These are phyloP conservation scores for Arrhopalites spinosus DNA, from an alignment of 2,888 invertebrate genomes.

Conservation along the genomic window DNA sequence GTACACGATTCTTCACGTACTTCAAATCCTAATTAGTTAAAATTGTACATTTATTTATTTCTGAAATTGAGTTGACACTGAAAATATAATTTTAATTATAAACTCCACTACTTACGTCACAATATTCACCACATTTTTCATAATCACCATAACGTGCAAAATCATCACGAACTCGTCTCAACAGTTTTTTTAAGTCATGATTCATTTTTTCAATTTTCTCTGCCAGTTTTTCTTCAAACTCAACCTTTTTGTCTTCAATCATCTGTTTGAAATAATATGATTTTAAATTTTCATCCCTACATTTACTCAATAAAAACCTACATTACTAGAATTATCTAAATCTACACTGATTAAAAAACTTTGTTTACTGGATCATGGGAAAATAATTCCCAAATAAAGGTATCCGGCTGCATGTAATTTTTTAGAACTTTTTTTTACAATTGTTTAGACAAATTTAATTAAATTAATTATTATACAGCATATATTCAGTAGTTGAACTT, in stretches of 20 bases:
- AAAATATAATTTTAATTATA: no score
- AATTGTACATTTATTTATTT: neutral
- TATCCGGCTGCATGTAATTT: slow-evolving; percentile 51
- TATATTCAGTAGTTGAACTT: no score
- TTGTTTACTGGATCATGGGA: slow-evolving; percentile 48
- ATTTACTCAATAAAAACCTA: no score
- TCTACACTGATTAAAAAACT: neutral
- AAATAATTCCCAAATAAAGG: slow-evolving; percentile 52
- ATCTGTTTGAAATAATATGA: no score
- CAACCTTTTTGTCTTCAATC: slow-evolving; percentile 80
- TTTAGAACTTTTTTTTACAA: slow-evolving; percentile 15
- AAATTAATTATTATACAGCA: no score
- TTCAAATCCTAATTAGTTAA: slow-evolving; percentile 68
- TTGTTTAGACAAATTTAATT: slow-evolving; percentile 4
- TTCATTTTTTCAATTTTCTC: slow-evolving; percentile 72
- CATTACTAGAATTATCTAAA: neutral
- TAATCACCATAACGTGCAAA: slow-evolving; percentile 84
- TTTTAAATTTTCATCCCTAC: no score
- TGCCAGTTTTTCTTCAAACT: slow-evolving; percentile 80
- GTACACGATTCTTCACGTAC: slow-evolving; percentile 74
- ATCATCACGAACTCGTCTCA: slow-evolving; percentile 71
- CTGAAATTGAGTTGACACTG: no score
- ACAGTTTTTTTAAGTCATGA: slow-evolving; percentile 71
- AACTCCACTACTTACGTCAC: slow-evolving; percentile 55
- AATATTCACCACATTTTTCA: slow-evolving; percentile 76